A percentile compares a stretch with the other conserved stretches of the same genome.
These are phyloP conservation scores for Oopsacas minuta DNA, from an alignment of 37 sponge, comb jelly and placozoan species.

Conservation along the genomic window DNA sequence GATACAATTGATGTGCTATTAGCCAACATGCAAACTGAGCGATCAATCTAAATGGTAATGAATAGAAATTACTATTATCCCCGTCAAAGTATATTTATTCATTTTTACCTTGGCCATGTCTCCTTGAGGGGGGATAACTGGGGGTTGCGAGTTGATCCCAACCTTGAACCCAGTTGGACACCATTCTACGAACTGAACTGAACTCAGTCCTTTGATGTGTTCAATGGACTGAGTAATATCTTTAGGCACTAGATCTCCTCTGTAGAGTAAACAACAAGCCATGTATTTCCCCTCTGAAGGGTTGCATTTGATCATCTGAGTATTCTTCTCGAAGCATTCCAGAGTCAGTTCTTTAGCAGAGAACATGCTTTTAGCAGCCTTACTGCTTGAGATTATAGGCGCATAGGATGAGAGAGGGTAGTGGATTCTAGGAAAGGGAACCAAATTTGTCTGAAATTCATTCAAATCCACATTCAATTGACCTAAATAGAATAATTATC, in stretches of 20 bases:
- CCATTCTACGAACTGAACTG: neutral
- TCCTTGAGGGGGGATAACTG: neutral
- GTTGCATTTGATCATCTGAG: no score
- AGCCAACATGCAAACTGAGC: neutral
- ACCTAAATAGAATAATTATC: no score
- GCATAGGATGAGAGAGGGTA: constrained; percentile 77
- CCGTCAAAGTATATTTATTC: no score
- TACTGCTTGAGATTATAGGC: constrained; percentile 38
- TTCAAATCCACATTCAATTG: constrained; percentile 82
- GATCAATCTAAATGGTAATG: no score
- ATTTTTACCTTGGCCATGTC: neutral
- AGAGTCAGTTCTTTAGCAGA: neutral
- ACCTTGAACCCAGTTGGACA: neutral
- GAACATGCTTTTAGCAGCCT: neutral
- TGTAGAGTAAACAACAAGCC: neutral
- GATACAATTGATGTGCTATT: neutral
- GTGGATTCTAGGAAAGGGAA: constrained; percentile 71
- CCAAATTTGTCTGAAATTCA: constrained; percentile 91
- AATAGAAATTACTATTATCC: no score
- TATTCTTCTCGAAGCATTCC: no score
- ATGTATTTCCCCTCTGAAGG: neutral
- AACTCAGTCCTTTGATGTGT: neutral
- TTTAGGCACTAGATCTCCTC: neutral
- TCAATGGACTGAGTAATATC: neutral
- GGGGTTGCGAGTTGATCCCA: neutral